Percentiles rank a stretch among this genome's conserved stretches.
Evolutionary conservation across 1,140 invertebrate species (phyloP).

Genomic region (Contarinia nasturtii): DNA sequence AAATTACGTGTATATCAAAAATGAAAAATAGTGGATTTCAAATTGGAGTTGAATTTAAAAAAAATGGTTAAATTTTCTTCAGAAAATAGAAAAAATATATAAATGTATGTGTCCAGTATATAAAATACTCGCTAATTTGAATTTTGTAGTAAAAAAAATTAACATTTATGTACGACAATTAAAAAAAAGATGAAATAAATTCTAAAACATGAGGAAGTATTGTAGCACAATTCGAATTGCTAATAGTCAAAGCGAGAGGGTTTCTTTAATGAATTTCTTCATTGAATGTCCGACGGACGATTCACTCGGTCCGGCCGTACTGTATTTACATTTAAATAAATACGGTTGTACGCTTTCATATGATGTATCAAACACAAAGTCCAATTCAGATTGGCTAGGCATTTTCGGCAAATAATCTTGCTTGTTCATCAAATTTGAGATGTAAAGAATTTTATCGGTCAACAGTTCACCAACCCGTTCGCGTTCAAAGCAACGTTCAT

Average conservation of each 20-base stretch:
- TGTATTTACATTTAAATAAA: slow-evolving; percentile 73
- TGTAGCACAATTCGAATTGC: not conserved
- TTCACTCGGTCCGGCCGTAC: slow-evolving; percentile 45
- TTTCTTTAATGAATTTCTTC: slow-evolving; percentile 77
- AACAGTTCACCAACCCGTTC: slow-evolving; percentile 82
- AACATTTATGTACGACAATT: no score
- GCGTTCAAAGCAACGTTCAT: slow-evolving; percentile 68
- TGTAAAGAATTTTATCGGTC: slow-evolving; percentile 81
- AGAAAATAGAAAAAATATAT: no score
- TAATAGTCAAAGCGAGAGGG: slow-evolving; percentile 44
- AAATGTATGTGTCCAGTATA: no score
- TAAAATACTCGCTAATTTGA: no score
- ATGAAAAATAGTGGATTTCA: no score
- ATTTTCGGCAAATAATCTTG: slow-evolving; percentile 92
- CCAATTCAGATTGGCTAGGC: slow-evolving; percentile 78
- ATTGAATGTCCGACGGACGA: slow-evolving; percentile 68
- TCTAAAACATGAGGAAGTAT: no score
- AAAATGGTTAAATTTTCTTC: no score
- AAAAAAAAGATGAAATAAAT: no score
- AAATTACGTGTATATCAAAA: no score
- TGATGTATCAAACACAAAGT: slow-evolving; percentile 84
- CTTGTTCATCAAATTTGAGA: slow-evolving; percentile 86
- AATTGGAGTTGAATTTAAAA: no score
- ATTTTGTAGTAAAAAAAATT: no score
- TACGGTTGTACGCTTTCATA: slow-evolving; percentile 89